Evolutionary conservation across 2,797 vertebrate genomes (phyloP).

Genomic region (Tympanoctomys barrerae): DNA sequence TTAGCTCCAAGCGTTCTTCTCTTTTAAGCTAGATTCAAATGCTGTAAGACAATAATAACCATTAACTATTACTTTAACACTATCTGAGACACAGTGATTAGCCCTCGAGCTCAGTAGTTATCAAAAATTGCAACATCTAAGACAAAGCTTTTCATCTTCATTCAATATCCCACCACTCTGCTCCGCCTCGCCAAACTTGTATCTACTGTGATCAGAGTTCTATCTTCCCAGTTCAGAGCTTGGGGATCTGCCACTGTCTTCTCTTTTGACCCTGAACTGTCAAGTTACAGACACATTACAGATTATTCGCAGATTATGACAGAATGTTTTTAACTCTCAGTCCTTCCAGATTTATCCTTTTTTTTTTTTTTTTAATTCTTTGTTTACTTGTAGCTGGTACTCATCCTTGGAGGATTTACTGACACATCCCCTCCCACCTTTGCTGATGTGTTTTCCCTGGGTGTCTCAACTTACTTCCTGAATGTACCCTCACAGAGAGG

Average conservation of each 20-base stretch:
- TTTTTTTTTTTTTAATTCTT: neutral
- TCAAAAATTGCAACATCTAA: constrained; percentile 62
- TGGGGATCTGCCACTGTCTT: neutral
- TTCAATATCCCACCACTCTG: neutral
- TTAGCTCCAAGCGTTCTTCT: constrained; percentile 84
- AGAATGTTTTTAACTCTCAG: neutral
- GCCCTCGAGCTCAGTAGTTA: constrained; percentile 63
- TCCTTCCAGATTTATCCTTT: neutral
- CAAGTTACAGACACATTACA: neutral
- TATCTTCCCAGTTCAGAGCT: neutral
- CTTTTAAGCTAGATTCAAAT: constrained; percentile 82
- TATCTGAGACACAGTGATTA: constrained; percentile 65
- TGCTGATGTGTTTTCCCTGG: neutral
- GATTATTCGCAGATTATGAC: neutral
- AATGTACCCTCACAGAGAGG: neutral
- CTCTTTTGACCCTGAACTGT: neutral
- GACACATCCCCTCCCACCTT: neutral
- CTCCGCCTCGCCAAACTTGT: neutral
- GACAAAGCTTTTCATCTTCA: constrained; percentile 1
- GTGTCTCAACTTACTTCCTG: neutral
- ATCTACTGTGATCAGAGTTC: neutral
- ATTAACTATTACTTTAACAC: constrained; percentile 82
- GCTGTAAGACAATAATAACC: constrained; percentile 77
- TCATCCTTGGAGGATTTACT: neutral
- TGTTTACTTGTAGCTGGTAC: neutral